Percentiles rank a stretch among this genome's conserved stretches.
phyloP scores from a whole-genome alignment of 2,797 vertebrate genomes.

The Takifugu ocellatus region DNA sequence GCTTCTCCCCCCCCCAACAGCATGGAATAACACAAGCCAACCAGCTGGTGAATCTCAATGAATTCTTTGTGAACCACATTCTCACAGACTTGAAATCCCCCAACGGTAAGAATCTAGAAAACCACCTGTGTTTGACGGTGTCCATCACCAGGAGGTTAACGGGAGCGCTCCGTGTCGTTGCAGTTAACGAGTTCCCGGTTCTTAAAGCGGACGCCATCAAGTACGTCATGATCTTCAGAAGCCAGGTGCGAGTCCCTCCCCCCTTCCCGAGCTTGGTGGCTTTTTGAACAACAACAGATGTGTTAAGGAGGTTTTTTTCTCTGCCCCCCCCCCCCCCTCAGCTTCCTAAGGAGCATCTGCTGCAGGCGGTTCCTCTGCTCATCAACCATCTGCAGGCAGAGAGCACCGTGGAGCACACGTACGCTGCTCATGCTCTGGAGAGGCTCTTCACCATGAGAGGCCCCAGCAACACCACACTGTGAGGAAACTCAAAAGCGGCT shows the following conservation, averaged over 20 bases:
- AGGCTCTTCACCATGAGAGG: slow-evolving; percentile 97
- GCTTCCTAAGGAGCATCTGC: slow-evolving; percentile 95
- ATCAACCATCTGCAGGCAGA: slow-evolving; percentile 91
- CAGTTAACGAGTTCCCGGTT: slow-evolving; percentile 98
- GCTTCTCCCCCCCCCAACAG: slow-evolving; percentile 55
- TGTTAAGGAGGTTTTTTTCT: neutral
- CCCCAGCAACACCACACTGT: slow-evolving; percentile 87
- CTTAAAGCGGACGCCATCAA: slow-evolving; percentile 98
- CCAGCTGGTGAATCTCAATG: slow-evolving; percentile 93
- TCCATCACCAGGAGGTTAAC: neutral
- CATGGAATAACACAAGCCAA: slow-evolving; percentile 99
- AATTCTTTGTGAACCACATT: slow-evolving; percentile 97
- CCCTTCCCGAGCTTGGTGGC: neutral
- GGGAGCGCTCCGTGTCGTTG: slow-evolving; percentile 9
- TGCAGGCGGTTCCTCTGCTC: slow-evolving; percentile 89
- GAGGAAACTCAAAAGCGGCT: slow-evolving; percentile 52
- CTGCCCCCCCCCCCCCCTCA: slow-evolving; percentile 51
- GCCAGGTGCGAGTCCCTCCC: slow-evolving; percentile 82
- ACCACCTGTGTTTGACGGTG: too few species aligned
- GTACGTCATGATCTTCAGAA: slow-evolving; percentile 99
- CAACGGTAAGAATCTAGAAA: slow-evolving; percentile 76
- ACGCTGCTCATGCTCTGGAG: slow-evolving; percentile 93
- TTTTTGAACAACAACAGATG: neutral
- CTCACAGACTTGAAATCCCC: slow-evolving; percentile 89
- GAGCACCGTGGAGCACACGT: slow-evolving; percentile 95